Base-by-base conservation (phyloP, 2,888 invertebrate genomes). In the Noctua janthina region DNA sequence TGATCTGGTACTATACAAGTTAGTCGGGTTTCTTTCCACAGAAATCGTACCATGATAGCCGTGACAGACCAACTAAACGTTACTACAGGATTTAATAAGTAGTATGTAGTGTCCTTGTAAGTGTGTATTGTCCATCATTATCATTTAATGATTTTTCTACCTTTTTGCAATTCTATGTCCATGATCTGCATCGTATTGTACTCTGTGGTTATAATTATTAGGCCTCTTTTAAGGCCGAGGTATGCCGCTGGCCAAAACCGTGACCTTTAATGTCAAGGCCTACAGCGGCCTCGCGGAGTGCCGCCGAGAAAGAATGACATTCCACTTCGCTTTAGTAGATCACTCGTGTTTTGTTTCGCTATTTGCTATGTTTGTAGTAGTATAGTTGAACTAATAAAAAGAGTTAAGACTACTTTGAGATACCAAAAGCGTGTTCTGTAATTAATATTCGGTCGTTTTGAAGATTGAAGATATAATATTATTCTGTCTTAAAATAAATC, bases 201-300 rank as follows among this genome's bases (percentile, higher is more conserved):
- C 39, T 81, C 56, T 75, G 15, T 74, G 64, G 62, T 64, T n/a
- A 70, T 49, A 79, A 43, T 59, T 64, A 71, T 54, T 39, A 85
- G 75, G 81, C 81, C 80, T 81, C 20, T 69, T 10, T 35, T 74
- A 78, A 79, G 66, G 51, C 72, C 68, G 20, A 29, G n/a, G 76
- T 74, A 72, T 81, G 88, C 90, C 85, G 83, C 86, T 88, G 88
- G 89, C 90, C 83, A 87, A 90, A 89, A 68, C 90, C 88, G 86
- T 91, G 92, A 92, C 91, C 92, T 93, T 91, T 90, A 6, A 62
- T 84, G 84, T 87, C 91, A 91, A 91, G 92, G 91, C 81, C 68
- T 72, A 10, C 17, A 64, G 23, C 46, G 35, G 78, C 78, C 72
- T 74, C 73, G 51, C 59, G 23, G 68, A 73, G 17, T 71, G 39